Conservation (phyloP, 2,113 vertebrate genomes). For the Eudyptes chrysolophus region DNA sequence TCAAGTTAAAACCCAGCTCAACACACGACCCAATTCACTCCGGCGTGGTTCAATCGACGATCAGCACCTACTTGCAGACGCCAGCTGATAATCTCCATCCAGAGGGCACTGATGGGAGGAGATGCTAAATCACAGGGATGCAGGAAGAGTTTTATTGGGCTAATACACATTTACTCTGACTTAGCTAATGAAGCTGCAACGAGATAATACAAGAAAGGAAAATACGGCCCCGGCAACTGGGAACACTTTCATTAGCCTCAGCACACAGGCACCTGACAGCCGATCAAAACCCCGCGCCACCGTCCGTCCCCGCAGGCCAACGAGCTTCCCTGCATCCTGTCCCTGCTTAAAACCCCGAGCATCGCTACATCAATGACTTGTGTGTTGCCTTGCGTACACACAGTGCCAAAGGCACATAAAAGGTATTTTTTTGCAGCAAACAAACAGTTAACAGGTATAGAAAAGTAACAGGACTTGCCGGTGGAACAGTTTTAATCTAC, state of each 20-base stretch:
- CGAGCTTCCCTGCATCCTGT: background rate
- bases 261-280: constrained; percentile 36
- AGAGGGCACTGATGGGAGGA: constrained; percentile 3
- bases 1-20: constrained; percentile 35
- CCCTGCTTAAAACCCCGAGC: background rate
- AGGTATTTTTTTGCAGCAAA: background rate
- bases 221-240: background rate
- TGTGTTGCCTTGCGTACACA: fast-evolving
- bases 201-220: constrained; percentile 57
- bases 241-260: constrained; percentile 33
- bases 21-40: background rate
- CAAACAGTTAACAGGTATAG: background rate
- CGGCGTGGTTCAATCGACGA: background rate
- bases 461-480: background rate
- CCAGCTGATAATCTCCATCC: constrained; percentile 40
- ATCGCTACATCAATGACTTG: background rate
- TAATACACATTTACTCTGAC: constrained; percentile 45
- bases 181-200: constrained; percentile 65
- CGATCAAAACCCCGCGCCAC: background rate
- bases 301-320: background rate
- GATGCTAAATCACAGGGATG: constrained; percentile 40
- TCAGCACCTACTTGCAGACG: constrained; percentile 16
- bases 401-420: background rate
- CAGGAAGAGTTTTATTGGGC: constrained; percentile 58
- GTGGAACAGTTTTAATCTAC: background rate